phyloP scores from a whole-genome alignment of 1,140 invertebrate species.

The Macrobrachium nipponense region DNA sequence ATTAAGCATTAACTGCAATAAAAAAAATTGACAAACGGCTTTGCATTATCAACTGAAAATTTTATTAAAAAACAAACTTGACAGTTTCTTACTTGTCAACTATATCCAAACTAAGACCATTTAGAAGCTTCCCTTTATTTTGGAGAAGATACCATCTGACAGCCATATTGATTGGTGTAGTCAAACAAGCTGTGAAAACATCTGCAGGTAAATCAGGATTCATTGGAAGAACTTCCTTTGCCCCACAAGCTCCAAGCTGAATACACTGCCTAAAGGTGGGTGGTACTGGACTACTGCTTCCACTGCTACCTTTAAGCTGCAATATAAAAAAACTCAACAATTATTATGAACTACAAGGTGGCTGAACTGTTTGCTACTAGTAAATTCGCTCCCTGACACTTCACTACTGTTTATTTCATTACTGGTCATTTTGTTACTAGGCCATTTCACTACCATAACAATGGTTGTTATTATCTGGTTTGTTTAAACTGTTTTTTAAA shows the following conservation, averaged over 20 bases:
- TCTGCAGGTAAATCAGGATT: constrained; percentile 98
- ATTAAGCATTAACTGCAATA: not conserved
- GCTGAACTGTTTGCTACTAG: too few relatives aligned
- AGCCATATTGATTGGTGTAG: constrained; percentile 97
- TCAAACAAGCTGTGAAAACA: constrained; percentile 97
- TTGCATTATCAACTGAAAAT: not conserved
- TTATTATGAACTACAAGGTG: not conserved
- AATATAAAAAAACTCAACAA: not conserved
- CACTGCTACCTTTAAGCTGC: constrained; percentile 31
- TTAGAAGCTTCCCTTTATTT: constrained; percentile 59
- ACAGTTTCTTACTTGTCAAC: constrained; percentile 58
- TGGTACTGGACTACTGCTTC: constrained; percentile 24
- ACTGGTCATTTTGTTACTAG: too few relatives aligned
- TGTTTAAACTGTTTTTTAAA: too few relatives aligned
- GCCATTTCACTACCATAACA: too few relatives aligned
- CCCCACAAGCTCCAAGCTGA: constrained; percentile 93
- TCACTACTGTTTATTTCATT: too few relatives aligned
- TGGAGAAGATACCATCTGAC: constrained; percentile 80
- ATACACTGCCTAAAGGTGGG: constrained; percentile 77
- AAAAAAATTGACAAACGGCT: not conserved
- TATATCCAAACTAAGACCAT: constrained; percentile 56
- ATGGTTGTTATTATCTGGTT: too few relatives aligned
- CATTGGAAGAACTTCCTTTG: constrained; percentile 94
- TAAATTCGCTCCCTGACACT: too few relatives aligned
- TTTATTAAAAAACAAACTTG: not conserved